Conservation (phyloP, 2,113 vertebrate genomes). For the Garra rufa region DNA sequence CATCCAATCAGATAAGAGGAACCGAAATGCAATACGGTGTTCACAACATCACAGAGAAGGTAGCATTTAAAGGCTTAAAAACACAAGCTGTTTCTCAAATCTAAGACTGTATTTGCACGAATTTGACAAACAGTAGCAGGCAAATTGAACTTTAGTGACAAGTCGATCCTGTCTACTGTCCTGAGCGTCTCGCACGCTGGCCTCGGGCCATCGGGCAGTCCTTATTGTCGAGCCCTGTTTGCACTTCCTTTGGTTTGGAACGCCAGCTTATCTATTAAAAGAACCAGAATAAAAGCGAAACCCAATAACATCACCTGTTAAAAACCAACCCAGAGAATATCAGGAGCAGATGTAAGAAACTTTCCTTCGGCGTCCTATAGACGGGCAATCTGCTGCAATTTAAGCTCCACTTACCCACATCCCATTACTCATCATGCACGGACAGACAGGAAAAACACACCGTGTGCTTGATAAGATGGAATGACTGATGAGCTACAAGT, state of each 20-base stretch:
- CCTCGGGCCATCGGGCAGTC: too few species aligned
- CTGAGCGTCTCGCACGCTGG: too few species aligned
- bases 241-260: background rate
- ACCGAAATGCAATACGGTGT: too few species aligned
- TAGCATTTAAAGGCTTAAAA: too few species aligned
- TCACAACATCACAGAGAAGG: too few species aligned
- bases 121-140: too few species aligned
- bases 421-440: constrained; percentile 24
- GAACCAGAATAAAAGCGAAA: constrained; percentile 49
- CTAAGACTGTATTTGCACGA: too few species aligned
- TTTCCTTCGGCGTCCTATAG: background rate
- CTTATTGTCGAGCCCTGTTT: too few species aligned
- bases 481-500: background rate
- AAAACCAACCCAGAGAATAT: constrained; percentile 60
- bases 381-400: background rate
- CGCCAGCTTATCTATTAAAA: background rate
- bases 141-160: too few species aligned
- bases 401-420: background rate
- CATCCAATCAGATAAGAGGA: too few species aligned
- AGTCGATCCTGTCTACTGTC: too few species aligned
- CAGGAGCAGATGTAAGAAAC: background rate
- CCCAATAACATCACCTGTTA: constrained; percentile 76
- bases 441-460: background rate
- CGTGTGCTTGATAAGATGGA: background rate
- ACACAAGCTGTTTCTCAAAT: too few species aligned